Evolutionary conservation across 2,797 vertebrate species (phyloP).

Genomic region (Atherinosoma microstoma): DNA sequence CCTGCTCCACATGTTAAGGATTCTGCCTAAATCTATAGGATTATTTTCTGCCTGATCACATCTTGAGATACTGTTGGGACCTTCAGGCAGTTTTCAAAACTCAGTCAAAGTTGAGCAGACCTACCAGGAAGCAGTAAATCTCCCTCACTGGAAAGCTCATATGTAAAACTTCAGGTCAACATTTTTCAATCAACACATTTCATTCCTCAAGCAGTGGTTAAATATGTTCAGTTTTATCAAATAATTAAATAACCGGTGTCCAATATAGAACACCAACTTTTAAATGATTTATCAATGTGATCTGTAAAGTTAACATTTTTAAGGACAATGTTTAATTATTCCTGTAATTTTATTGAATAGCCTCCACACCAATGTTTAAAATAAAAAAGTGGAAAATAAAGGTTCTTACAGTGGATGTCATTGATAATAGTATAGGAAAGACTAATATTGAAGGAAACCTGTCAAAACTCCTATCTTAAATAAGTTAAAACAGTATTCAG

Average conservation of each 20-base stretch:
- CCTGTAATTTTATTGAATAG: neutral
- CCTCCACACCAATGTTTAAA: neutral
- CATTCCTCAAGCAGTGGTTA: neutral
- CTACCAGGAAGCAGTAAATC: neutral
- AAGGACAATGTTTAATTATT: neutral
- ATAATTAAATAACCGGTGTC: neutral
- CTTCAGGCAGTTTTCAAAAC: neutral
- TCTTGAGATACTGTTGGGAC: conserved; percentile 4
- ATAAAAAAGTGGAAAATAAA: neutral
- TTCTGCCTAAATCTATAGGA: conserved; percentile 5
- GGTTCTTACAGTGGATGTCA: conserved; percentile 6
- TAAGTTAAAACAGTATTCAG: conserved; percentile 57
- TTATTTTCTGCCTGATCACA: neutral
- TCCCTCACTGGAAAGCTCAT: neutral
- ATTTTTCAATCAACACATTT: neutral
- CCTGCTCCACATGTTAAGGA: neutral
- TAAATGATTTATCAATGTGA: neutral
- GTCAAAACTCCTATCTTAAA: conserved; percentile 1
- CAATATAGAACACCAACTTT: neutral
- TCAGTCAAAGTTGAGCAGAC: neutral
- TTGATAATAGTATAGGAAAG: neutral
- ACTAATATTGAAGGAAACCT: neutral
- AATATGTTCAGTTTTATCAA: neutral
- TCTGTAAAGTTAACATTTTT: neutral
- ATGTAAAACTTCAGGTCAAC: neutral